A percentile compares a stretch with the other conserved stretches of the same genome.
Conservation (phyloP, 1,140 invertebrate genomes). For the Orussus abietinus region DNA sequence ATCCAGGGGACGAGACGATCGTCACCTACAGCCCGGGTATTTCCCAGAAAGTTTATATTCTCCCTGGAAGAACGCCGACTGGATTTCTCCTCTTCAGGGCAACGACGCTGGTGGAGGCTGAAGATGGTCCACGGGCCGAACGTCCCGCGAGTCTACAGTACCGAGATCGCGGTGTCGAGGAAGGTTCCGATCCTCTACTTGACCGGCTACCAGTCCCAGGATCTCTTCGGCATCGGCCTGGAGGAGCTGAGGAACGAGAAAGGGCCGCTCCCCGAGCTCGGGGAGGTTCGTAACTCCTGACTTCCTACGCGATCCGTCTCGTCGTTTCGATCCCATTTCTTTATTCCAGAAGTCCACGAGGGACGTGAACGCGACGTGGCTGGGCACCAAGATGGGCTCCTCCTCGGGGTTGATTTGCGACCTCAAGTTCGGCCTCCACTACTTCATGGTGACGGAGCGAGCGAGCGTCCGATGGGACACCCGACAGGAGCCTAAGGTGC, state of each 20-base stretch:
- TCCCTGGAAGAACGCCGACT: too few species aligned
- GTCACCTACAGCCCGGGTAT: constrained; percentile 24
- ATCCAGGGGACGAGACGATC: constrained; percentile 29
- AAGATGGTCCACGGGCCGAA: constrained; percentile 15
- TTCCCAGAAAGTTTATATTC: constrained; percentile 4
- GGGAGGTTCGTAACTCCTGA: too few species aligned
- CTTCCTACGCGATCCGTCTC: too few species aligned
- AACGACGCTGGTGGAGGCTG: constrained; percentile 29
- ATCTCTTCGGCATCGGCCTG: constrained; percentile 28
- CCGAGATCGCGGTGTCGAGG: constrained; percentile 26
- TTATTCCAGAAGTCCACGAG: too few species aligned
- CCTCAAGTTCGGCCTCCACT: constrained; percentile 30
- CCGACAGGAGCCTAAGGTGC: constrained; percentile 25
- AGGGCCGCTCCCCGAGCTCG: too few species aligned
- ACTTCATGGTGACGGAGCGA: constrained; percentile 31
- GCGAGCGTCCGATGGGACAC: constrained; percentile 36
- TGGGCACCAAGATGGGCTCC: constrained; percentile 30
- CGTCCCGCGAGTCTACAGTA: constrained; percentile 17
- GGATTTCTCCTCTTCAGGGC: too few species aligned
- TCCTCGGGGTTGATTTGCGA: constrained; percentile 29
- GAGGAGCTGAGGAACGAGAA: constrained; percentile 7
- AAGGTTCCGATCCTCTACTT: constrained; percentile 23
- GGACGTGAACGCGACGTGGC: constrained; percentile 16
- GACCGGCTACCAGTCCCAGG: constrained; percentile 19
- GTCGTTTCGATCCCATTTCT: too few species aligned